Evolutionary conservation across 2,113 vertebrate genomes (phyloP).

Genomic region (Hystrix cristata): DNA sequence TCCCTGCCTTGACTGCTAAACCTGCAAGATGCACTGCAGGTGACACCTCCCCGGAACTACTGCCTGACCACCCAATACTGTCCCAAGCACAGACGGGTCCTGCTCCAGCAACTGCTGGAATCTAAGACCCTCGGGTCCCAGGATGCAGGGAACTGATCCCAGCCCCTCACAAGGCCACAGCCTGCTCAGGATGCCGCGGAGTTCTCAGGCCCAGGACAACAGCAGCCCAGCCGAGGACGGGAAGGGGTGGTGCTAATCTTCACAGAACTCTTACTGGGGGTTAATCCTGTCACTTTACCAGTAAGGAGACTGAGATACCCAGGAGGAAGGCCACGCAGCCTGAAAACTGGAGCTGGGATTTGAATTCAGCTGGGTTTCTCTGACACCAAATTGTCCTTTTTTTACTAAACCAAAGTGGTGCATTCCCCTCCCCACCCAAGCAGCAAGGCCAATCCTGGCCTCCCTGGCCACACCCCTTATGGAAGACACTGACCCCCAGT

Average conservation of each 20-base stretch:
- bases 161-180: background rate
- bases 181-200: background rate
- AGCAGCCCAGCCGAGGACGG: background rate
- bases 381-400: background rate
- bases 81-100: background rate
- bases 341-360: background rate
- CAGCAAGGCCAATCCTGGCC: background rate
- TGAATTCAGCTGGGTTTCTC: background rate
- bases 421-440: no score
- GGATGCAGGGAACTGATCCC: background rate
- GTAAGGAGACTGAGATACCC: background rate
- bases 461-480: background rate
- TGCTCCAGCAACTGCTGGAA: background rate
- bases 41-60: background rate
- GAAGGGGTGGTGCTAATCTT: background rate
- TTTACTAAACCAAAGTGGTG: background rate
- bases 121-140: background rate
- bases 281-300: background rate
- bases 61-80: background rate
- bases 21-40: fast-evolving
- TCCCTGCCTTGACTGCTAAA: background rate
- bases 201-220: background rate
- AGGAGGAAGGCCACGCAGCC: background rate
- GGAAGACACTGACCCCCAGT: background rate
- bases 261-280: background rate